These are phyloP conservation scores for Koerneria pararmatus DNA, from an alignment of 2,888 invertebrate genomes.

Conservation along the genomic window DNA sequence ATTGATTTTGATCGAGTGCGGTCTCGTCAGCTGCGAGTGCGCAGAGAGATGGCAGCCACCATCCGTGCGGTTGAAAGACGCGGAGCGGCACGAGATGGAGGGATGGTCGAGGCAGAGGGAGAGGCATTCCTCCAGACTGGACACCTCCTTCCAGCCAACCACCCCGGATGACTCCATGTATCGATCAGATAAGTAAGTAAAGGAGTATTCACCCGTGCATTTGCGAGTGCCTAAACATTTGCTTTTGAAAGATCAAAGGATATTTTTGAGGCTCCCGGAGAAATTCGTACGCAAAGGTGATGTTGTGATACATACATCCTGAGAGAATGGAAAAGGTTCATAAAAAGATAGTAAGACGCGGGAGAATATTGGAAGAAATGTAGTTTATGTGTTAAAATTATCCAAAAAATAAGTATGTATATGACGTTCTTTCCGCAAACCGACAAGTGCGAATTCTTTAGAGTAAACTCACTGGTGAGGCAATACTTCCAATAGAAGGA, in stretches of 20 bases:
- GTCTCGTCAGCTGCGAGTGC: conserved; percentile 58
- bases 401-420: no score
- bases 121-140: conserved; percentile 55
- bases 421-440: no score
- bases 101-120: conserved; percentile 52
- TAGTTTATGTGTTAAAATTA: no score
- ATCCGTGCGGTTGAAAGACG: conserved; percentile 59
- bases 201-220: conserved; percentile 56
- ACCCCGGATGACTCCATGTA: conserved; percentile 48
- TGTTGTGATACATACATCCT: no score
- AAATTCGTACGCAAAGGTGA: conserved; percentile 8
- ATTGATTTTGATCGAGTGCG: conserved; percentile 53
- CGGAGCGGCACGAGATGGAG: conserved; percentile 31
- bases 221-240: conserved; percentile 45
- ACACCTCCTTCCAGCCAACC: neutral
- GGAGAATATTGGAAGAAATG: no score
- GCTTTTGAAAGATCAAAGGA: neutral
- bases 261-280: neutral
- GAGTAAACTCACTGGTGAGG: conserved; percentile 39
- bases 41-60: conserved; percentile 55
- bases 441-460: no score
- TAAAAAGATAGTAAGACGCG: no score
- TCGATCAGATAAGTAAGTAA: conserved; percentile 58
- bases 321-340: no score
- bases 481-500: conserved; percentile 60